These are phyloP conservation scores for Drosophila nigrodunni DNA, from an alignment of 1,140 invertebrate genomes.

Conservation along the genomic window DNA sequence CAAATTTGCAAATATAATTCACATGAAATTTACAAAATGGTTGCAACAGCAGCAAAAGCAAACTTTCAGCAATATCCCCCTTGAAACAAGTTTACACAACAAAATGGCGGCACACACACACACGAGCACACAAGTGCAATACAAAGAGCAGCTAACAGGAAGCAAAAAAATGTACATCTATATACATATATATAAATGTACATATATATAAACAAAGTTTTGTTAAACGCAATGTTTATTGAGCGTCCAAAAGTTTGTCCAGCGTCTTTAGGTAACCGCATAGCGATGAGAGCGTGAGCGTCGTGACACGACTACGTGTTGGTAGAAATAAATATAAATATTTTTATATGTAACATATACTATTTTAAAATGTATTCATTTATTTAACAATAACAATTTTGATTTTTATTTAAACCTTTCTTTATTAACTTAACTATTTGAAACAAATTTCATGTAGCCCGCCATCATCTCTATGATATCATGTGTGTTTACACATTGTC, in stretches of 20 bases:
- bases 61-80: slow-evolving; percentile 45
- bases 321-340: no score
- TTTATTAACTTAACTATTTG: background rate
- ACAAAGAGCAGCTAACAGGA: slow-evolving; percentile 60
- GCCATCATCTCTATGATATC: slow-evolving; percentile 25
- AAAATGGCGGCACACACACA: slow-evolving; percentile 63
- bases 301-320: background rate
- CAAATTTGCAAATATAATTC: slow-evolving; percentile 81
- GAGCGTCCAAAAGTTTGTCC: slow-evolving; percentile 61
- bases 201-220: slow-evolving; percentile 59
- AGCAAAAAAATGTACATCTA: slow-evolving; percentile 18
- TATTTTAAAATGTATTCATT: no score
- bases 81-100: slow-evolving; percentile 71
- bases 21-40: slow-evolving; percentile 80
- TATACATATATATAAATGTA: background rate
- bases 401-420: no score
- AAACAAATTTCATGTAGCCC: background rate
- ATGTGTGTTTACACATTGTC: slow-evolving; percentile 40
- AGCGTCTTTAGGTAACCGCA: slow-evolving; percentile 54
- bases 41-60: slow-evolving; percentile 49
- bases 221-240: slow-evolving; percentile 79
- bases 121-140: slow-evolving; percentile 50
- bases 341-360: no score
- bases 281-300: slow-evolving; percentile 30
- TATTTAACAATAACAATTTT: background rate